A percentile compares a stretch with the other conserved stretches of the same genome.
These are phyloP conservation scores for Henicopernis longicauda DNA, from an alignment of 2,113 vertebrate species.

Conservation along the genomic window DNA sequence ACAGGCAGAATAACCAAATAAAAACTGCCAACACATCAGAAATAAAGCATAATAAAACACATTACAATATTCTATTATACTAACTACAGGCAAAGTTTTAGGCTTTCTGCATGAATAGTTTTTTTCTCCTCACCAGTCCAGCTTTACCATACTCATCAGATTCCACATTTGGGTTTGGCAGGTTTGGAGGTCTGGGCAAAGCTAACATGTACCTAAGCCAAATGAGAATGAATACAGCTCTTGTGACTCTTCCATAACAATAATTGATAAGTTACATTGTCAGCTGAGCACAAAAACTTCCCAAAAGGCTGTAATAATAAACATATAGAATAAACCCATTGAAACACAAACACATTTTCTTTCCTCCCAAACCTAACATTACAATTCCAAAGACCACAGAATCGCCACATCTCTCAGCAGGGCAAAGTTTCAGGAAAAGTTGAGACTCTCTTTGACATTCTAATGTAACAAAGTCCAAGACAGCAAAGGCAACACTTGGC, in stretches of 20 bases:
- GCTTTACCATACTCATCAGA: background rate
- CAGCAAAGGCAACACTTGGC: background rate
- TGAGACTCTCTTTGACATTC: background rate
- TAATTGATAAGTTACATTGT: background rate
- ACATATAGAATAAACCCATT: background rate
- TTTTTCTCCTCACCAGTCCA: background rate
- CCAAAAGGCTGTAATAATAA: background rate
- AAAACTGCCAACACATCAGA: background rate
- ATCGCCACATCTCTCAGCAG: background rate
- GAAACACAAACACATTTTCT: background rate
- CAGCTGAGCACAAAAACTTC: background rate
- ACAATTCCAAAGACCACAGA: background rate
- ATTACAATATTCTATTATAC: background rate
- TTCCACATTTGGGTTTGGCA: background rate
- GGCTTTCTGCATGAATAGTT: background rate
- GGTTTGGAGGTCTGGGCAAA: background rate
- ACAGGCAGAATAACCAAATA: background rate
- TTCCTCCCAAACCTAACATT: background rate
- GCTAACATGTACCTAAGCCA: background rate
- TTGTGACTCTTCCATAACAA: background rate
- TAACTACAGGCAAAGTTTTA: background rate
- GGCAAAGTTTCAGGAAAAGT: background rate
- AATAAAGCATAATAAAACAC: background rate
- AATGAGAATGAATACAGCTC: background rate
- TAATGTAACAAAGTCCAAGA: background rate